Conservation (phyloP, 2,113 vertebrate genomes). For the Anser cygnoides region DNA sequence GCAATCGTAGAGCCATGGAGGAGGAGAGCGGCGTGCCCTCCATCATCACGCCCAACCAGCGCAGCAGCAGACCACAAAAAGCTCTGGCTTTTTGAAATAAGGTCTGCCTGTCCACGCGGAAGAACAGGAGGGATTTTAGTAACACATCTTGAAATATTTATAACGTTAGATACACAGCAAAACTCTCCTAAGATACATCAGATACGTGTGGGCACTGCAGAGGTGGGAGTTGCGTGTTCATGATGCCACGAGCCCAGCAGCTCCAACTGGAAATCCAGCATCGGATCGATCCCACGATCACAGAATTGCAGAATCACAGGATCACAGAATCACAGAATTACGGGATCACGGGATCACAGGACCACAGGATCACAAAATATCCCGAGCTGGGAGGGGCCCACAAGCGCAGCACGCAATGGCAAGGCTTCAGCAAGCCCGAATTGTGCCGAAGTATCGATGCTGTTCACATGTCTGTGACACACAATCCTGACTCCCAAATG, state of each 20-base stretch:
- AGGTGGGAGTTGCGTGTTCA: background rate
- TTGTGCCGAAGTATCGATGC: too few species aligned
- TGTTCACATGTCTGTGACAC: background rate
- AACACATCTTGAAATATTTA: background rate
- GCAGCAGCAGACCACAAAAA: background rate
- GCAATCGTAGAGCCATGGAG: background rate
- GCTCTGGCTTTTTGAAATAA: background rate
- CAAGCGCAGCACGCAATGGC: too few species aligned
- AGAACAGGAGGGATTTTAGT: background rate
- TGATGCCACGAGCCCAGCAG: background rate
- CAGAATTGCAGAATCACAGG: background rate
- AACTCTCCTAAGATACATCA: background rate
- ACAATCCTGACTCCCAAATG: background rate
- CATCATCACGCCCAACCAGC: too few species aligned
- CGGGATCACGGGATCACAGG: too few species aligned
- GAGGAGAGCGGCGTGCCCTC: background rate
- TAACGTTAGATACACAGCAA: background rate
- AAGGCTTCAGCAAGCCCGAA: background rate
- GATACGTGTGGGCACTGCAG: background rate
- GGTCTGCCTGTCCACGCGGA: background rate
- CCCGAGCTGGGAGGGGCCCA: too few species aligned
- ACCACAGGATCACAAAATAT: too few species aligned
- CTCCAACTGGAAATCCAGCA: background rate
- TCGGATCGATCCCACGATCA: too few species aligned
- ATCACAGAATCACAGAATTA: too few species aligned